Conservation (phyloP, 2,888 invertebrate genomes). For the Drosophila longiperda region DNA sequence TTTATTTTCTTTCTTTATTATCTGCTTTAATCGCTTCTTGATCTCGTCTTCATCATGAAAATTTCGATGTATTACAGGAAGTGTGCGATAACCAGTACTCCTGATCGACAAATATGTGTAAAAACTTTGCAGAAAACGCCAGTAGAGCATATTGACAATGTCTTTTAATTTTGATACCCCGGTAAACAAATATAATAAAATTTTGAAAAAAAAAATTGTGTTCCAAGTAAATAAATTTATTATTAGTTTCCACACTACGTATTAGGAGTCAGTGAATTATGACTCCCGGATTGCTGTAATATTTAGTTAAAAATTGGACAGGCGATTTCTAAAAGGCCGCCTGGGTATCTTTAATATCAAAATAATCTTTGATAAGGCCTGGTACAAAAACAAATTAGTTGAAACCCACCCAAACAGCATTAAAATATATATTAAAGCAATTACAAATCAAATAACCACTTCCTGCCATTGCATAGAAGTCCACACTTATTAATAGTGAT, state of each 20-base stretch:
- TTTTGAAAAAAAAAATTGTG: constrained; percentile 10
- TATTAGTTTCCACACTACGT: background rate
- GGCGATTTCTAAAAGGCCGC: background rate
- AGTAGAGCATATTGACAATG: constrained; percentile 21
- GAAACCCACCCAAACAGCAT: background rate
- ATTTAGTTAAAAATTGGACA: constrained; percentile 45
- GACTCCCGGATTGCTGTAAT: background rate
- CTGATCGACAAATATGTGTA: constrained; percentile 1
- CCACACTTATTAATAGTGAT: too few species aligned
- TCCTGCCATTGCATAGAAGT: too few species aligned
- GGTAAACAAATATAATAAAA: constrained; percentile 8
- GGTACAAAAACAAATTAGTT: background rate
- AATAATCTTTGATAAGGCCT: background rate
- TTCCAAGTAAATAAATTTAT: constrained; percentile 4
- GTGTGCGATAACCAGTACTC: background rate
- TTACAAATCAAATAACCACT: too few species aligned
- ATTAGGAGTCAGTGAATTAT: background rate
- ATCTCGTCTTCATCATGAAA: constrained; percentile 10
- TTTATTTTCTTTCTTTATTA: background rate
- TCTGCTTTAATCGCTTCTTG: constrained; percentile 7
- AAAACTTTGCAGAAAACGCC: constrained; percentile 7
- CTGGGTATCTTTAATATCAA: background rate
- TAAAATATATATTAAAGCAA: too few species aligned
- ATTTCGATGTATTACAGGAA: constrained; percentile 2
- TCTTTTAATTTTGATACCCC: background rate